phyloP scores from a whole-genome alignment of 2,888 invertebrate species.

The Cephus rjabovi region DNA sequence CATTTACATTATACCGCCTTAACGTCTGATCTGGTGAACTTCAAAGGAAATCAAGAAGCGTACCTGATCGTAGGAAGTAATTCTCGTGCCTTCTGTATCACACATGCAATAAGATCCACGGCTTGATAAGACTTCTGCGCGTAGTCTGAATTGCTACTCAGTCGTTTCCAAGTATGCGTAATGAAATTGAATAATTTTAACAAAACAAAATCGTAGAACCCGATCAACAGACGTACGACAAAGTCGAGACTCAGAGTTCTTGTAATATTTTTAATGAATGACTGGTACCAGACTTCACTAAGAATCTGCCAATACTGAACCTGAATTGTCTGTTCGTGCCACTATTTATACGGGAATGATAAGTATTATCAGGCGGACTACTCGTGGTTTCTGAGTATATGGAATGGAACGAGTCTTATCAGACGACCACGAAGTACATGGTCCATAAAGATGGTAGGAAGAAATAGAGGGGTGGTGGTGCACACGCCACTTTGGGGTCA shows the following conservation, averaged over 20 bases:
- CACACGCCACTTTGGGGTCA: conserved; percentile 42
- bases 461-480: conserved; percentile 35
- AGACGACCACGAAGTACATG: conserved; percentile 50
- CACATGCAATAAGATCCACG: conserved; percentile 47
- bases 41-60: conserved; percentile 17
- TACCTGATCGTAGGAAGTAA: conserved; percentile 72
- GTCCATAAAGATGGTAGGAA: conserved; percentile 46
- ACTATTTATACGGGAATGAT: conserved; percentile 61
- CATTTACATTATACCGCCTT: not conserved
- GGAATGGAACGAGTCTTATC: conserved; percentile 48
- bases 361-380: conserved; percentile 58
- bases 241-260: not conserved
- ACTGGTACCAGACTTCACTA: conserved; percentile 18
- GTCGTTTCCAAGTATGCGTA: not conserved
- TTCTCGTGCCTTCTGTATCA: conserved; percentile 72
- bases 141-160: conserved; percentile 13
- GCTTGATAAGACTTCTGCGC: conserved; percentile 16
- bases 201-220: not conserved
- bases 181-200: not conserved
- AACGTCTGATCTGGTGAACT: not conserved
- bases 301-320: conserved; percentile 50
- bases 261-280: not conserved
- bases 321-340: conserved; percentile 51
- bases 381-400: conserved; percentile 48
- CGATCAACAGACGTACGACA: not conserved